A percentile compares a stretch with the other conserved stretches of the same genome.
phyloP scores from a whole-genome alignment of 2,113 vertebrate genomes.

The Coreoperca whiteheadi region DNA sequence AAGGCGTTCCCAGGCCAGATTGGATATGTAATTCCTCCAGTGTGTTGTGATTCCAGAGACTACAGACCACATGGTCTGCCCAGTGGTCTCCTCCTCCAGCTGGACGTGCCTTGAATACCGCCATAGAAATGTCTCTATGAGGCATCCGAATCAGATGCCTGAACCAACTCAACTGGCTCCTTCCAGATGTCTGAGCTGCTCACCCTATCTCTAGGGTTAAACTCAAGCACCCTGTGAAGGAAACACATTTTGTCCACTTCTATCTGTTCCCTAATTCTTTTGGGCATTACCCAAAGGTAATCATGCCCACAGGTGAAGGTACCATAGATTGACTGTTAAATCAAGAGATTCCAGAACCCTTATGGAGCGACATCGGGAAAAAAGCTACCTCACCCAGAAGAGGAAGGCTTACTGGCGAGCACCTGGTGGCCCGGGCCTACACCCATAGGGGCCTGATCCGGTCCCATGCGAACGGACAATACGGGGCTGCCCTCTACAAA shows the following conservation, averaged over 20 bases:
- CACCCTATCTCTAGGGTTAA: background rate
- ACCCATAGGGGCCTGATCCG: background rate
- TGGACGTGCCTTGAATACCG: background rate
- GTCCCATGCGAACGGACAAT: background rate
- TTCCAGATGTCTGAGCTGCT: conserved; percentile 2
- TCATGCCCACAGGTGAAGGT: background rate
- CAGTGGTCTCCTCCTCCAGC: background rate
- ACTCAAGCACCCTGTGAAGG: background rate
- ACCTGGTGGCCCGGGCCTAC: background rate
- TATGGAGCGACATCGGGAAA: background rate
- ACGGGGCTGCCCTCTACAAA: background rate
- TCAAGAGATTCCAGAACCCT: background rate
- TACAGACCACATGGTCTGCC: too few species aligned
- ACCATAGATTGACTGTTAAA: background rate
- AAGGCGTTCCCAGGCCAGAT: background rate
- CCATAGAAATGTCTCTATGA: background rate
- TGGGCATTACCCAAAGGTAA: conserved; percentile 6
- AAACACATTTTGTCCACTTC: background rate
- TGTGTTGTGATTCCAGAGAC: too few species aligned
- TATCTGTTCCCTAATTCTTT: background rate
- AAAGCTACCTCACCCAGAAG: background rate
- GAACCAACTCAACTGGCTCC: background rate
- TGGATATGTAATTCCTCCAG: background rate
- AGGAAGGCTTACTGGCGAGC: background rate
- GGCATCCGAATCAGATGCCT: background rate